Conservation (phyloP, 1,140 invertebrate species). For the Agraylea sexmaculata region DNA sequence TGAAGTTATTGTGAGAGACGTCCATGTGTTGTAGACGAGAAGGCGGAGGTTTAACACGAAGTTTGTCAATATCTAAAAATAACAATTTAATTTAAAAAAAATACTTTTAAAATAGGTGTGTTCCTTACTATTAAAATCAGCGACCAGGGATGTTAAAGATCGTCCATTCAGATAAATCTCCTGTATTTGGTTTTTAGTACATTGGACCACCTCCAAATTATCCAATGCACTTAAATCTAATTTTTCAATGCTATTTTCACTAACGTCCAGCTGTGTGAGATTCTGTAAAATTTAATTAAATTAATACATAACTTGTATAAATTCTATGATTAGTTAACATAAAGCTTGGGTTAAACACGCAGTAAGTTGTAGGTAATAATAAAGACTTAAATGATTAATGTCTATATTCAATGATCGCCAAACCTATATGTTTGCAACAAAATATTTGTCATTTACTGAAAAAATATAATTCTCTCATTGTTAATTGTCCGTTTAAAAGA, state of each 20-base stretch:
- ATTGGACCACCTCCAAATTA: constrained; percentile 56
- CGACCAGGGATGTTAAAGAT: constrained; percentile 53
- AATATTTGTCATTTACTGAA: no score
- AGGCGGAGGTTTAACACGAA: constrained; percentile 52
- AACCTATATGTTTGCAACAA: no score
- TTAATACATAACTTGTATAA: no score
- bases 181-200: constrained; percentile 56
- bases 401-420: no score
- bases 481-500: no score
- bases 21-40: constrained; percentile 59
- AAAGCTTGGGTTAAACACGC: no score
- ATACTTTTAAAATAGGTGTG: constrained; percentile 5
- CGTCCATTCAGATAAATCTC: constrained; percentile 57
- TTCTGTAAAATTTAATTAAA: constrained; percentile 50
- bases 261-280: constrained; percentile 62
- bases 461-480: no score
- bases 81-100: constrained; percentile 17
- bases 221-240: constrained; percentile 59
- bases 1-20: constrained; percentile 65
- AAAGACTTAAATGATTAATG: no score
- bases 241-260: constrained; percentile 64
- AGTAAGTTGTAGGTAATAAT: no score
- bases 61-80: constrained; percentile 51
- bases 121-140: constrained; percentile 61
- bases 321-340: no score